phyloP scores from a whole-genome alignment of 2,888 invertebrate genomes.

The Pammene fasciana region DNA sequence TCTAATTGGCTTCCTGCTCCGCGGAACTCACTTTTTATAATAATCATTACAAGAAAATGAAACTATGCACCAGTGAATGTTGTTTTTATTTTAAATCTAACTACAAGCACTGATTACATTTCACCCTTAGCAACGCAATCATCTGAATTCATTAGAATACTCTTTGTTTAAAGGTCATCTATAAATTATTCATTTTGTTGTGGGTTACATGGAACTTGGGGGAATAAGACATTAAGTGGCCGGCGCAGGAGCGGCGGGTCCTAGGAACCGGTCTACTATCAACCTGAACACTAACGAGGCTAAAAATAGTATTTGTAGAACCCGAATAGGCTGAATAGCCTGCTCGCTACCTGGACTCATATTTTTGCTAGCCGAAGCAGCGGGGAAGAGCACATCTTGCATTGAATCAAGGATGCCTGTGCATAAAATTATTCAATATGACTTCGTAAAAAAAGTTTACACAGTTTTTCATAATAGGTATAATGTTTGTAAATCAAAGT shows the following conservation, averaged over 20 bases:
- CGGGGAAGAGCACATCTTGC: conserved; percentile 13
- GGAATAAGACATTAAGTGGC: conserved; percentile 52
- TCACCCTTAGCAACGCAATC: conserved; percentile 29
- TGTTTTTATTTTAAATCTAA: conserved; percentile 25
- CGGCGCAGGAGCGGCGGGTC: conserved; percentile 39
- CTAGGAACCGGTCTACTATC: conserved; percentile 48
- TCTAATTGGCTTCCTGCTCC: conserved; percentile 30
- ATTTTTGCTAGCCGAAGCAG: conserved; percentile 24
- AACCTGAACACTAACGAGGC: conserved; percentile 46
- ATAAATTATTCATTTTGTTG: conserved; percentile 41
- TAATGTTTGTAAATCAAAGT: background rate
- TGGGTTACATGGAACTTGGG: conserved; percentile 28
- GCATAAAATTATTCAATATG: conserved; percentile 1
- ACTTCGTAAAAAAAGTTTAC: background rate
- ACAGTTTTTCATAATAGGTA: background rate
- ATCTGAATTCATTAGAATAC: conserved; percentile 44
- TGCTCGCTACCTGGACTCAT: conserved; percentile 20
- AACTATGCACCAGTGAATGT: conserved; percentile 34
- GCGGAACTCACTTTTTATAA: conserved; percentile 23
- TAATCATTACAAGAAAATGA: conserved; percentile 10
- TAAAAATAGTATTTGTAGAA: conserved; percentile 47
- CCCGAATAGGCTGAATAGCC: conserved; percentile 36
- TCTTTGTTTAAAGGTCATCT: conserved; percentile 42
- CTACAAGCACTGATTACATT: conserved; percentile 31
- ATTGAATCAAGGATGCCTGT: background rate